A percentile compares a stretch with the other conserved stretches of the same genome.
Evolutionary conservation across 1,140 invertebrate genomes (phyloP).

Genomic region (Apis laboriosa): DNA sequence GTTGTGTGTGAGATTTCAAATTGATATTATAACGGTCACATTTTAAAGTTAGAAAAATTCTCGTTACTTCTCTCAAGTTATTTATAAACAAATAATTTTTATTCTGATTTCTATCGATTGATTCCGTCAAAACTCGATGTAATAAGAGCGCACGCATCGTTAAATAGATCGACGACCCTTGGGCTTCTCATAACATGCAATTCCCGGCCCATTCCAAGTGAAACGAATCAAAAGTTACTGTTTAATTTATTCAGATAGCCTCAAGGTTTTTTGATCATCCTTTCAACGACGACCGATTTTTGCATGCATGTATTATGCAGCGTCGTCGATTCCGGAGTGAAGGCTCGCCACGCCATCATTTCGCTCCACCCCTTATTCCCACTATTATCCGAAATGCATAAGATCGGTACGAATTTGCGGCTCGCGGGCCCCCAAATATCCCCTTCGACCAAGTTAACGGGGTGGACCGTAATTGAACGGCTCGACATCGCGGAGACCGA

Average conservation of each 20-base stretch:
- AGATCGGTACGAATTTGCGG: neutral
- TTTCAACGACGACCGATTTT: neutral
- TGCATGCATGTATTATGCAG: neutral
- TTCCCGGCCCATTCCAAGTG: too few species aligned
- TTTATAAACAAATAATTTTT: too few species aligned
- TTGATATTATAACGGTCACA: too few species aligned
- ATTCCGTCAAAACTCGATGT: too few species aligned
- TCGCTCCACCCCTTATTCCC: constrained; percentile 54
- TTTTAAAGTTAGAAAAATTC: too few species aligned
- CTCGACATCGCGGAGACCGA: neutral
- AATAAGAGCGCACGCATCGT: too few species aligned
- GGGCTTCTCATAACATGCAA: too few species aligned
- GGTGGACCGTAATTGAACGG: constrained; percentile 24
- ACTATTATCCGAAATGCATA: constrained; percentile 9
- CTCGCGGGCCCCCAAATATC: neutral
- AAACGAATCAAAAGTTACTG: neutral
- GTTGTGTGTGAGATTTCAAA: too few species aligned
- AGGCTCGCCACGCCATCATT: constrained; percentile 52
- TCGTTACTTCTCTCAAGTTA: too few species aligned
- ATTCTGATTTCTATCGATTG: too few species aligned
- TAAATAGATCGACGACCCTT: too few species aligned
- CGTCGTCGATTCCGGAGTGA: neutral
- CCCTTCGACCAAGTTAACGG: neutral
- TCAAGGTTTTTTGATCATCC: neutral
- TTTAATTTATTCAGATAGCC: constrained; percentile 29